These are phyloP conservation scores for Bombus impatiens DNA, from an alignment of 1,140 invertebrate genomes.

Conservation along the genomic window DNA sequence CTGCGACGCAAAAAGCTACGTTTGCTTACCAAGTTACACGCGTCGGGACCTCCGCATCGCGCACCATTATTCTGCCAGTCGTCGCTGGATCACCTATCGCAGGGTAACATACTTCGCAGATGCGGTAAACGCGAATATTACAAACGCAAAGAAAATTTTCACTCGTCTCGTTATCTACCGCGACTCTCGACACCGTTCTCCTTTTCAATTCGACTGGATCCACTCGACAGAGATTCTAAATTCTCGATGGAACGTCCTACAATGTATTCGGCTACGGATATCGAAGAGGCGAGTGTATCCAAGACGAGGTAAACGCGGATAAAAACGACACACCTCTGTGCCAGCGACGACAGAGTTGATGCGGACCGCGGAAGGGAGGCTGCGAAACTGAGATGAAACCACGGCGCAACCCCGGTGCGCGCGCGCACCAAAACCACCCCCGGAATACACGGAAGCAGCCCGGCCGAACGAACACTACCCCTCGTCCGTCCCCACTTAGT, in stretches of 20 bases:
- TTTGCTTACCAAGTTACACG: conserved; percentile 47
- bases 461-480: conserved; percentile 62
- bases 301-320: conserved; percentile 51
- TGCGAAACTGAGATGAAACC: conserved; percentile 81
- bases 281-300: neutral
- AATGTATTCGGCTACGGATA: neutral
- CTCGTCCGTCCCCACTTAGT: conserved; percentile 38
- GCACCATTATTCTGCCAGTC: conserved; percentile 34
- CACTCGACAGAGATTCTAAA: neutral
- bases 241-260: no score
- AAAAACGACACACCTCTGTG: conserved; percentile 71
- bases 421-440: conserved; percentile 72
- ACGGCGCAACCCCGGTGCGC: conserved; percentile 75
- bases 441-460: conserved; percentile 68
- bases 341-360: conserved; percentile 65
- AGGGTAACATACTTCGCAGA: conserved; percentile 25
- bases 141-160: neutral
- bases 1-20: conserved; percentile 8
- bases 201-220: neutral
- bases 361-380: conserved; percentile 80
- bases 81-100: conserved; percentile 27
- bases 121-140: neutral
- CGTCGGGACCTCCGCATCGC: conserved; percentile 39
- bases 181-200: neutral
- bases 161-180: neutral